phyloP scores from a whole-genome alignment of 1,140 invertebrate genomes.

The Notospermus geniculatus region DNA sequence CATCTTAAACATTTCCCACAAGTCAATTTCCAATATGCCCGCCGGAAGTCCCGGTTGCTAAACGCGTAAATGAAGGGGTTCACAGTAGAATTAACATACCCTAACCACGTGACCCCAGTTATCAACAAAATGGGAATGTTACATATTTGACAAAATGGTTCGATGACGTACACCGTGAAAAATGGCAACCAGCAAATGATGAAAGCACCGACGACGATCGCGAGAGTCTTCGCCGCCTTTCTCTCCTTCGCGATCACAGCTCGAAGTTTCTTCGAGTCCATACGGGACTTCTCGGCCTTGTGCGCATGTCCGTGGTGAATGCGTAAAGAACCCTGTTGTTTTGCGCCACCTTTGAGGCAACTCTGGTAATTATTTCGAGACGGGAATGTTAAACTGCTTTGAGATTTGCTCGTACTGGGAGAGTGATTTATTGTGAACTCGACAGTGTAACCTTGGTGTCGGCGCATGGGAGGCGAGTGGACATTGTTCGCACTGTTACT shows the following conservation, averaged over 20 bases:
- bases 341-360: too few relatives aligned
- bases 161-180: conserved; percentile 70
- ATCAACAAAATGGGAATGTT: conserved; percentile 20
- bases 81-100: conserved; percentile 93
- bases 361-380: too few relatives aligned
- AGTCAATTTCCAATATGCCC: conserved; percentile 15
- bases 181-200: conserved; percentile 98
- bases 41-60: conserved; percentile 81
- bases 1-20: neutral
- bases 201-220: conserved; percentile 97
- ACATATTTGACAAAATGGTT: conserved; percentile 57
- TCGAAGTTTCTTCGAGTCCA: neutral
- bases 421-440: too few relatives aligned
- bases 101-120: conserved; percentile 74
- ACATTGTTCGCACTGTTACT: too few relatives aligned
- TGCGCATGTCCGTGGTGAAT: too few relatives aligned
- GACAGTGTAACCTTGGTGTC: too few relatives aligned
- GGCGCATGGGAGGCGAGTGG: too few relatives aligned
- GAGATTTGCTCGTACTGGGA: too few relatives aligned
- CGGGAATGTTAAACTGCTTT: too few relatives aligned
- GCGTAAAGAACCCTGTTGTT: too few relatives aligned
- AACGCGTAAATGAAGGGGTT: conserved; percentile 97
- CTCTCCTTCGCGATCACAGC: conserved; percentile 77
- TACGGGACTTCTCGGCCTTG: neutral
- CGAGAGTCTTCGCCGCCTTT: conserved; percentile 90